Conservation (phyloP, 2,888 invertebrate genomes). For the Cantharis rufa region DNA sequence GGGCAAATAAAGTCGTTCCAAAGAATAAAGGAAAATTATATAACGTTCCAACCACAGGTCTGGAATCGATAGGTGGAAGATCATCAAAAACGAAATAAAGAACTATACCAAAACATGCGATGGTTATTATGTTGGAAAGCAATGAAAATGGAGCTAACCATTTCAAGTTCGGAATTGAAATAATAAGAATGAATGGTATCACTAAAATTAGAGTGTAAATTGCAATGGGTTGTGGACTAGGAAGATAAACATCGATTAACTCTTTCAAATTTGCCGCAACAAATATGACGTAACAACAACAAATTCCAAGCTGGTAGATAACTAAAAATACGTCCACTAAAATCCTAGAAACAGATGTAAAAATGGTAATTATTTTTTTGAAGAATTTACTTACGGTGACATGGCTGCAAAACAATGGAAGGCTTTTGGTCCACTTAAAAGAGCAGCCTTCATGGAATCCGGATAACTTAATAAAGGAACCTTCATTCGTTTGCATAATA, state of each 20-base stretch:
- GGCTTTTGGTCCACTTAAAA: slow-evolving; percentile 72
- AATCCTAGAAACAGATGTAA: slow-evolving; percentile 61
- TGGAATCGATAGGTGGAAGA: slow-evolving; percentile 66
- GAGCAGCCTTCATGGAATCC: slow-evolving; percentile 68
- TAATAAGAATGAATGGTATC: slow-evolving; percentile 74
- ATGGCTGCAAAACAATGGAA: slow-evolving; percentile 63
- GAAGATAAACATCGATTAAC: slow-evolving; percentile 46
- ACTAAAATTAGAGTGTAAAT: slow-evolving; percentile 51
- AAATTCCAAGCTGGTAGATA: slow-evolving; percentile 92
- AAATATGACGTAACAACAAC: slow-evolving; percentile 95
- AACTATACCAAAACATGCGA: slow-evolving; percentile 82
- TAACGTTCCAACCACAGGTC: slow-evolving; percentile 66
- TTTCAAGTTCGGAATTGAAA: slow-evolving; percentile 83
- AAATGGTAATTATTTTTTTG: not conserved
- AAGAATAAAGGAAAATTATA: slow-evolving; percentile 87
- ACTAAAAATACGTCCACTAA: slow-evolving; percentile 75
- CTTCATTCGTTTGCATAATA: slow-evolving; percentile 66
- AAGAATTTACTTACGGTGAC: slow-evolving; percentile 37
- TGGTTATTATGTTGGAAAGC: slow-evolving; percentile 83
- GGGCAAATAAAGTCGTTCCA: slow-evolving; percentile 93
- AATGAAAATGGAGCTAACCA: slow-evolving; percentile 88
- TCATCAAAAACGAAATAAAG: slow-evolving; percentile 83
- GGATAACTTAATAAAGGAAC: slow-evolving; percentile 84
- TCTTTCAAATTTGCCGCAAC: slow-evolving; percentile 51
- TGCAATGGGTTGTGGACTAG: slow-evolving; percentile 34